These are phyloP conservation scores for Leptopterna dolabrata DNA, from an alignment of 2,888 invertebrate genomes.

Conservation along the genomic window DNA sequence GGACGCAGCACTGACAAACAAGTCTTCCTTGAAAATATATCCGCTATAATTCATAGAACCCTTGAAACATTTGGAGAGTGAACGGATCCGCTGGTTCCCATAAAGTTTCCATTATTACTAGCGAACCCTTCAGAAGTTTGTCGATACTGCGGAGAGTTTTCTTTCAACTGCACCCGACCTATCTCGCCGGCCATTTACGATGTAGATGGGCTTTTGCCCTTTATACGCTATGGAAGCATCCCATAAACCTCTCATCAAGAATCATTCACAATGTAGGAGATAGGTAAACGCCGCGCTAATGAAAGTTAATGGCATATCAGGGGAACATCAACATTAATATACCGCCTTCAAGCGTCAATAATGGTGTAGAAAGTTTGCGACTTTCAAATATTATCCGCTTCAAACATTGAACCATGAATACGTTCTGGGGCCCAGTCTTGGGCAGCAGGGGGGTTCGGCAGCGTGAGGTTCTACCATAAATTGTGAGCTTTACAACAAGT, in stretches of 20 bases:
- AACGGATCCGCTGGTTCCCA: conserved; percentile 10
- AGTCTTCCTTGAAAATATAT: conserved; percentile 30
- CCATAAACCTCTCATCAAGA: not conserved
- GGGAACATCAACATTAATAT: too few relatives aligned
- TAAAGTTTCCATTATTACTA: conserved; percentile 35
- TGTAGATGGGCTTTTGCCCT: not conserved
- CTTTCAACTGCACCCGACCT: not conserved
- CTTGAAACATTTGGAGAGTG: not conserved
- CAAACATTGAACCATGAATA: too few relatives aligned
- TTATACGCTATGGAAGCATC: not conserved
- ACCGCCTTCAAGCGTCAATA: too few relatives aligned
- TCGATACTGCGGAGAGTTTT: not conserved
- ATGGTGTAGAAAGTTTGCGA: too few relatives aligned
- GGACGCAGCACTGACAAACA: conserved; percentile 10
- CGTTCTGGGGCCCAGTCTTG: too few relatives aligned
- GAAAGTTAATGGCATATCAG: too few relatives aligned
- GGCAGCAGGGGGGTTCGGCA: too few relatives aligned
- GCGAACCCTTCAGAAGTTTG: conserved; percentile 1
- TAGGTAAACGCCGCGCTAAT: too few relatives aligned
- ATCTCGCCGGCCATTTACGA: not conserved
- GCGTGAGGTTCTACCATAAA: too few relatives aligned
- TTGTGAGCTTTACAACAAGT: too few relatives aligned
- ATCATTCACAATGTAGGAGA: not conserved
- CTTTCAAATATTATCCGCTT: too few relatives aligned
- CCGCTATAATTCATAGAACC: conserved; percentile 28